Evolutionary conservation across 2,113 vertebrate species (phyloP), one percentile per base, ranked within the genome.

Genomic region (Austrofundulus limnaeus): DNA sequence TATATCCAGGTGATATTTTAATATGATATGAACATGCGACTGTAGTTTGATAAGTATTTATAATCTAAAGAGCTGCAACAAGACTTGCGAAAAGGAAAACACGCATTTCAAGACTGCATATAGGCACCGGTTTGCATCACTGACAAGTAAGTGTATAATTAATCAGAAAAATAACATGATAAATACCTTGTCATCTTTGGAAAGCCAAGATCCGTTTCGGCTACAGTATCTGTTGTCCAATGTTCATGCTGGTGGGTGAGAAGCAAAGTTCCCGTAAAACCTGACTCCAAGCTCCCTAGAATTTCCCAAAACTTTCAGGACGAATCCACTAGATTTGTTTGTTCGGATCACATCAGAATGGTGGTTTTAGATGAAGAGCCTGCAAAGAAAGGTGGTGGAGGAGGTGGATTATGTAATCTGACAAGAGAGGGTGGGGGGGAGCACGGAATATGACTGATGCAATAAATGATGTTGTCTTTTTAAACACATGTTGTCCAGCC

Each of bases 131-230:
- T 31, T 47, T 15, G 6, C 2, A 24, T 20, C 39, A 21, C 2
- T 39, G 34, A 48, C 9, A 50, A 17, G 1, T 0, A 52, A 24
- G 24, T 23, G 8, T 16, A 15, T 34, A 24, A n/a, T 48, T 5
- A 50, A 34, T 39, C 14, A n/a, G 2, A 14, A 9, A 3, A 68
- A 67, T 11, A 21, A 25, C 0, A 60, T 46, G 20, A 54, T 28
- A 24, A 69, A 24, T 81, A 90, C 89, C 88, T 88, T 90, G 89
- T 89, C 89, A 90, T 90, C 85, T 90, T 90, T 88, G 87, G 70
- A 70, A 88, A 85, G 87, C 85, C 86, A 85, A 61, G 81, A 72
- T 82, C 61, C 63, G 72, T 85, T 85, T 76, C 78, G 85, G 89
- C 89, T 90, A 90, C 17, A 78, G 84, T 84, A 76, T 90, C 83